These are phyloP conservation scores for Pseudochirops corinnae DNA, from an alignment of 2,797 vertebrate species.

Conservation along the genomic window DNA sequence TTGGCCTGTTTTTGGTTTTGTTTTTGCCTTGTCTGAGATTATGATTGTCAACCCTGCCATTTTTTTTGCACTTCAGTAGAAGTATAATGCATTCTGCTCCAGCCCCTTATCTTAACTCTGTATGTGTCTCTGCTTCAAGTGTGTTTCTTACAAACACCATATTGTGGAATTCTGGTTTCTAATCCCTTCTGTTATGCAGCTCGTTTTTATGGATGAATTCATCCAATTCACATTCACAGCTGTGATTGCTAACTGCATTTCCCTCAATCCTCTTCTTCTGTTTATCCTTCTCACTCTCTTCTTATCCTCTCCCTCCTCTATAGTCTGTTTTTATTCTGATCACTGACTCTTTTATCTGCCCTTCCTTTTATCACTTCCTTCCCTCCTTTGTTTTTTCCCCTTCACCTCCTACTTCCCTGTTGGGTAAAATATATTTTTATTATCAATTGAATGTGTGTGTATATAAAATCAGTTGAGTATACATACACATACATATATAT, in stretches of 20 bases:
- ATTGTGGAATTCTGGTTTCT: background rate
- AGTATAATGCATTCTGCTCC: background rate
- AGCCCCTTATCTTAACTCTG: background rate
- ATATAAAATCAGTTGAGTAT: too few species aligned
- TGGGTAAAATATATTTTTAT: too few species aligned
- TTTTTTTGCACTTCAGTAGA: background rate
- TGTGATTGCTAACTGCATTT: too few species aligned
- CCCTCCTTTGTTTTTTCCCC: background rate
- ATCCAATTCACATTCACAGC: background rate
- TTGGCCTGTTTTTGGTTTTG: background rate
- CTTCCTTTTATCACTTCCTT: accelerated
- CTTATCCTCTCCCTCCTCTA: too few species aligned
- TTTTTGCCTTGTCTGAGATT: background rate
- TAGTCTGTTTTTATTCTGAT: too few species aligned
- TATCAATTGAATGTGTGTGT: too few species aligned
- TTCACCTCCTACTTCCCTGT: background rate
- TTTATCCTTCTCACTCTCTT: too few species aligned
- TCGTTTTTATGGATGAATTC: background rate
- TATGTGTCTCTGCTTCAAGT: background rate
- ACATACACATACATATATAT: too few species aligned
- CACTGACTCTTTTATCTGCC: background rate
- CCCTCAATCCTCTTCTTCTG: too few species aligned
- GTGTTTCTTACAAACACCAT: background rate
- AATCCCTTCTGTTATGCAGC: background rate
- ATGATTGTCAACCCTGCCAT: background rate